Evolutionary conservation across 2,113 vertebrate genomes (phyloP).

Genomic region (Lamprologus tigripictilis): DNA sequence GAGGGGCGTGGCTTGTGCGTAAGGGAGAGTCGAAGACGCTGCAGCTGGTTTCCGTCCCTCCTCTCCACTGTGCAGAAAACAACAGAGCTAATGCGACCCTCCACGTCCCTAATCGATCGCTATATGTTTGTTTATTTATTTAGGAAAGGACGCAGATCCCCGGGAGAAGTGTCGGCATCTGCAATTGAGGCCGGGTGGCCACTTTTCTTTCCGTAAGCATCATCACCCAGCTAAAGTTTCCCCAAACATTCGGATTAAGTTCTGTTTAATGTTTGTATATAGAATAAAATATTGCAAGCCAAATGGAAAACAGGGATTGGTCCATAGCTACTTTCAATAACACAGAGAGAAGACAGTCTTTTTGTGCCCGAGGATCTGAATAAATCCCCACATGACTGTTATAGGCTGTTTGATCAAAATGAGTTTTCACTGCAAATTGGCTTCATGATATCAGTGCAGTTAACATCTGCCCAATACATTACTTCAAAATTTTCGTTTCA

Average conservation of each 20-base stretch:
- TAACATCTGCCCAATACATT: neutral
- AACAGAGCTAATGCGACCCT: constrained; percentile 44
- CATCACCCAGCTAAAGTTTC: neutral
- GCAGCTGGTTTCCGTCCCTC: constrained; percentile 65
- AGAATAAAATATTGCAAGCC: neutral
- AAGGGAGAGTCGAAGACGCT: constrained; percentile 2
- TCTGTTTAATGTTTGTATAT: neutral
- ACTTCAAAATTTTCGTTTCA: neutral
- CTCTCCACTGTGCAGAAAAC: constrained; percentile 38
- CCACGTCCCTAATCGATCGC: constrained; percentile 45
- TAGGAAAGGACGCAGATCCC: neutral
- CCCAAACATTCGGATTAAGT: neutral
- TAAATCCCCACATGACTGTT: neutral
- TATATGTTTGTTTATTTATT: constrained; percentile 52
- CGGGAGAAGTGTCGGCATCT: neutral
- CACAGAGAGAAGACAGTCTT: neutral
- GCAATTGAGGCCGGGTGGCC: neutral
- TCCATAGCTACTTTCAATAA: neutral
- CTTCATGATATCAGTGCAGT: neutral
- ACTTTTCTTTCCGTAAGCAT: neutral
- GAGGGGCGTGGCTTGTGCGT: constrained; percentile 31
- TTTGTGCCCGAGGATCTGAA: neutral
- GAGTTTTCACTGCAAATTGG: neutral
- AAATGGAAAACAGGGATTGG: neutral
- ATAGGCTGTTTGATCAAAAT: neutral